Percentiles rank a stretch among this genome's conserved stretches.
phyloP scores from a whole-genome alignment of 2,113 vertebrate species.

The Heteronetta atricapilla region DNA sequence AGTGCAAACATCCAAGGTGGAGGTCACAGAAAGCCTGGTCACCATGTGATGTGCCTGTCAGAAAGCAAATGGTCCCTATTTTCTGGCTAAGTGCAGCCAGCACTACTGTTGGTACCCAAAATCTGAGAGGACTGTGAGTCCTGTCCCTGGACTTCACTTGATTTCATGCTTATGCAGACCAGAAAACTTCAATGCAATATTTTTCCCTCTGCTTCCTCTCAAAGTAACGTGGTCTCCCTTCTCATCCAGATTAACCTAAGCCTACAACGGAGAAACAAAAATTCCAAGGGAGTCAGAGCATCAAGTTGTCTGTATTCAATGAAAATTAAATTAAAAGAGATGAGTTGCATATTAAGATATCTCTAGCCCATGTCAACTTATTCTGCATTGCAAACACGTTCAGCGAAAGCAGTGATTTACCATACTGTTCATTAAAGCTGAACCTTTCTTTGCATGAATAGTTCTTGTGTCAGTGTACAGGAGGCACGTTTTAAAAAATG shows the following conservation, averaged over 20 bases:
- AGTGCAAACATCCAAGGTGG: neutral
- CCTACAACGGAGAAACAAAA: neutral
- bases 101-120: neutral
- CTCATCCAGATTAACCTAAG: neutral
- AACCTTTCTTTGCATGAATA: neutral
- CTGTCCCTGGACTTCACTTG: fast-evolving
- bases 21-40: neutral
- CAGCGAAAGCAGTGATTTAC: neutral
- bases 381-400: neutral
- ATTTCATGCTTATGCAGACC: neutral
- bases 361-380: neutral
- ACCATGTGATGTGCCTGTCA: neutral
- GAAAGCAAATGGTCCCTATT: neutral
- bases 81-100: neutral
- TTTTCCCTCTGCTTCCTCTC: neutral
- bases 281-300: neutral
- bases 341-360: neutral
- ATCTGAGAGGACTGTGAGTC: neutral
- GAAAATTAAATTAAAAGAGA: neutral
- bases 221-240: neutral
- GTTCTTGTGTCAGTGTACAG: neutral
- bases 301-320: neutral
- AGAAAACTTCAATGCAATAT: neutral
- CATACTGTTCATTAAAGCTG: neutral
- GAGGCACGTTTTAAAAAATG: neutral